Conservation (phyloP, 2,888 invertebrate genomes). For the Nysson spinosus region DNA sequence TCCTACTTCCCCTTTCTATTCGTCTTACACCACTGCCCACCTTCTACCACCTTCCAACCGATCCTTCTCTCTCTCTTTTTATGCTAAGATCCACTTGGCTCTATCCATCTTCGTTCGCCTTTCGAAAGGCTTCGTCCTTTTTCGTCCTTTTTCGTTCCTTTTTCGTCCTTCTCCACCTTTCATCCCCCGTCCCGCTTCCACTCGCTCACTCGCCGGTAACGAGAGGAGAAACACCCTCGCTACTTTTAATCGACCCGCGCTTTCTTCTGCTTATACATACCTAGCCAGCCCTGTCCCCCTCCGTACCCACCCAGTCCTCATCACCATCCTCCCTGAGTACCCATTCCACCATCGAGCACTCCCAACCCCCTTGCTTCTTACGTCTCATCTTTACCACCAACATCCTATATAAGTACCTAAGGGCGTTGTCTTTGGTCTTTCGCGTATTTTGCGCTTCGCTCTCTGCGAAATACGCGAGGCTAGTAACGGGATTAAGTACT, state of each 20-base stretch:
- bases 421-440: constrained; percentile 76
- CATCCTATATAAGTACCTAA: constrained; percentile 66
- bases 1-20: constrained; percentile 37
- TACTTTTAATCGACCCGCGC: constrained; percentile 78
- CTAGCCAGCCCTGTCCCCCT: constrained; percentile 65
- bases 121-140: constrained; percentile 29
- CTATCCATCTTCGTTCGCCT: constrained; percentile 42
- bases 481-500: constrained; percentile 43
- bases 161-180: constrained; percentile 36
- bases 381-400: constrained; percentile 70
- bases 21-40: constrained; percentile 37
- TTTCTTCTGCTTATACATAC: constrained; percentile 77
- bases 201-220: constrained; percentile 72
- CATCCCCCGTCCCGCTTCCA: constrained; percentile 54
- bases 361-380: constrained; percentile 58
- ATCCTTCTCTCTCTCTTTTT: constrained; percentile 37
- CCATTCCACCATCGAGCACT: constrained; percentile 54
- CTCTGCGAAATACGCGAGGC: constrained; percentile 40
- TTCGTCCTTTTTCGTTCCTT: constrained; percentile 25
- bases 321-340: constrained; percentile 60
- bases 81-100: constrained; percentile 20
- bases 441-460: constrained; percentile 51
- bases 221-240: constrained; percentile 78
- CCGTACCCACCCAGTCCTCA: constrained; percentile 50
- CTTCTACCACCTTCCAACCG: constrained; percentile 37